Conservation (phyloP, 1,140 invertebrate species). For the Drosophila guanche region DNA sequence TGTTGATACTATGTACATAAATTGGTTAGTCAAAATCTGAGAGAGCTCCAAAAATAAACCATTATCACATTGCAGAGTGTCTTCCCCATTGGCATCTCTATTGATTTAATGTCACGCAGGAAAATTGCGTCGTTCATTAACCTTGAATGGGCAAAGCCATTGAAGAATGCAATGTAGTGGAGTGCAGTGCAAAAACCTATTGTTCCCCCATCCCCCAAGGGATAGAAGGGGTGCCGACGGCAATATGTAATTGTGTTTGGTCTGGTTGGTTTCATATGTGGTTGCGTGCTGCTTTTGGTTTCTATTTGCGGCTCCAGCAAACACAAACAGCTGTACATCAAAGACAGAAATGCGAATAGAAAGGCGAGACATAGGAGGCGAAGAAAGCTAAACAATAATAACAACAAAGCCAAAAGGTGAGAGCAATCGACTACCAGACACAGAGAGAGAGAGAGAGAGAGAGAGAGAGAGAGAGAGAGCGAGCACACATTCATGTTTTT, state of each 20-base stretch:
- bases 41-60: too few relatives aligned
- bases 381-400: slow-evolving; percentile 39
- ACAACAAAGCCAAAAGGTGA: slow-evolving; percentile 55
- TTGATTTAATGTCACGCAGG: too few relatives aligned
- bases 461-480: slow-evolving; percentile 6
- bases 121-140: too few relatives aligned
- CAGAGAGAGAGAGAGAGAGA: slow-evolving; percentile 17
- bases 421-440: slow-evolving; percentile 19
- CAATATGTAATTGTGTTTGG: slow-evolving; percentile 26
- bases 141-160: too few relatives aligned
- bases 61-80: too few relatives aligned
- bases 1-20: too few relatives aligned
- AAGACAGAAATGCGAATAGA: slow-evolving; percentile 15
- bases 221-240: slow-evolving; percentile 11
- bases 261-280: too few relatives aligned
- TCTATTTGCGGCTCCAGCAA: slow-evolving; percentile 61
- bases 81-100: too few relatives aligned
- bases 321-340: slow-evolving; percentile 56
- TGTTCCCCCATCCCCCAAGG: neutral
- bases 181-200: too few relatives aligned
- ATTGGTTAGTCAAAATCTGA: too few relatives aligned
- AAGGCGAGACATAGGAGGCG: slow-evolving; percentile 12
- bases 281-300: slow-evolving; percentile 40
- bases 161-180: too few relatives aligned
- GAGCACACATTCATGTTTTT: slow-evolving; percentile 31